A percentile compares a stretch with the other conserved stretches of the same genome.
These are phyloP conservation scores for Poeciliopsis turrubarensis DNA, from an alignment of 2,113 vertebrate species.

Conservation along the genomic window DNA sequence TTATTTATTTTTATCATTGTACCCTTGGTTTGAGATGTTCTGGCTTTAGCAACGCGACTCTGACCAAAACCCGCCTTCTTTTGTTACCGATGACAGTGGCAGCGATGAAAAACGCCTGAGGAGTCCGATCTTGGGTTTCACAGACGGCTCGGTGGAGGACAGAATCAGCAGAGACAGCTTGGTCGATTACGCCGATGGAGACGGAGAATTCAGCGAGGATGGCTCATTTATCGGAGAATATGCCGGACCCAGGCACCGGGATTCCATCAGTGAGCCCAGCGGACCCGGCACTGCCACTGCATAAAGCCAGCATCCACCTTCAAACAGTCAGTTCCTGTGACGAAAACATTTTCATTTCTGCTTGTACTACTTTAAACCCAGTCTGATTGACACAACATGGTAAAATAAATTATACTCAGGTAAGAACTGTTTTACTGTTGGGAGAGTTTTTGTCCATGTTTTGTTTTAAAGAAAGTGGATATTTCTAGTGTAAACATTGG, in stretches of 20 bases:
- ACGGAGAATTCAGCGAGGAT: constrained; percentile 76
- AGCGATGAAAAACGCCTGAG: constrained; percentile 77
- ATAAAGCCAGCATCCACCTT: constrained; percentile 43
- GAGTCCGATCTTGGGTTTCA: constrained; percentile 46
- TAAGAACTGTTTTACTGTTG: constrained; percentile 20
- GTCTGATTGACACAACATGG: constrained; percentile 22
- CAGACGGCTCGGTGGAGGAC: constrained; percentile 50
- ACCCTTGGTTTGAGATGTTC: constrained; percentile 30
- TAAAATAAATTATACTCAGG: constrained; percentile 32
- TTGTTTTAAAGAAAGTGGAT: not conserved
- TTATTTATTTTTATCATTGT: not conserved
- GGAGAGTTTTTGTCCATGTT: not conserved
- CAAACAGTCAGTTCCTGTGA: constrained; percentile 31
- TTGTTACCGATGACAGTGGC: constrained; percentile 71
- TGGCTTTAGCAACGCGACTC: constrained; percentile 33
- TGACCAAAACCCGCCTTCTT: constrained; percentile 44
- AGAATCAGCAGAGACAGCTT: constrained; percentile 71
- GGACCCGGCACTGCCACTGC: constrained; percentile 46
- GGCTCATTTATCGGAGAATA: constrained; percentile 83
- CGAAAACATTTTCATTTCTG: constrained; percentile 22
- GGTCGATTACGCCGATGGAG: constrained; percentile 65
- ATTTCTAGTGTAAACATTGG: not conserved
- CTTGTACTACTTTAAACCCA: constrained; percentile 25
- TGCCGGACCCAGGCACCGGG: constrained; percentile 38
- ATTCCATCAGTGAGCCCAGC: constrained; percentile 57